Evolutionary conservation across 1,140 invertebrate genomes (phyloP).

Genomic region (Heterodera carotae): DNA sequence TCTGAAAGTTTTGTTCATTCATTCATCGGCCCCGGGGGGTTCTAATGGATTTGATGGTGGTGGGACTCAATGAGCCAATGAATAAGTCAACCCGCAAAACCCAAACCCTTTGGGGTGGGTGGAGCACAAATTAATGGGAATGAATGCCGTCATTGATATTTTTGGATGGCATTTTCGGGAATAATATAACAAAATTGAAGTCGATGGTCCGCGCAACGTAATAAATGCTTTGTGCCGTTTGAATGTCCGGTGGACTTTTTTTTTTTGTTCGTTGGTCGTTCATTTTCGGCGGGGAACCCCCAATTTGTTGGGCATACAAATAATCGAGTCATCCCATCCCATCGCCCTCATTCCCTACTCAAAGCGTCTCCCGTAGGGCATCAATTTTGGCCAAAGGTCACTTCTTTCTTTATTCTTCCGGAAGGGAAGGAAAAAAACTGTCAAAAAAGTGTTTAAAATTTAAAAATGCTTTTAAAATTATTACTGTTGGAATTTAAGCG

Average conservation of each 20-base stretch:
- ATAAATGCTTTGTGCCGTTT: neutral
- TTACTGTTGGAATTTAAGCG: too few species aligned
- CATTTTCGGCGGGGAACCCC: neutral
- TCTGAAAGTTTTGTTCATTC: slow-evolving; percentile 2
- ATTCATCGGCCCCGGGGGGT: neutral
- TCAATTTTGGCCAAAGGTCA: neutral
- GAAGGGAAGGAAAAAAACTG: too few species aligned
- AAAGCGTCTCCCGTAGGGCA: neutral
- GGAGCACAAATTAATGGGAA: too few species aligned
- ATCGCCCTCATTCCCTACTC: too few species aligned
- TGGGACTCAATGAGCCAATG: too few species aligned
- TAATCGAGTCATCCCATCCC: neutral
- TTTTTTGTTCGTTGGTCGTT: neutral
- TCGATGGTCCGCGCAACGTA: neutral
- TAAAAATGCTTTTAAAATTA: too few species aligned
- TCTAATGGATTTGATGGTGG: neutral
- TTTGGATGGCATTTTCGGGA: neutral
- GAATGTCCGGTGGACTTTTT: neutral
- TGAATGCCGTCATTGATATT: too few species aligned
- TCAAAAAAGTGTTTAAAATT: too few species aligned
- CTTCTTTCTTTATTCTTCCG: neutral
- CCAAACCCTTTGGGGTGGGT: neutral
- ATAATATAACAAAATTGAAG: neutral
- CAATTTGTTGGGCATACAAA: neutral
- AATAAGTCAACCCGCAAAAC: neutral